Base-by-base conservation (phyloP, 2,797 vertebrate genomes). In the Pyrrhura leucotis region DNA sequence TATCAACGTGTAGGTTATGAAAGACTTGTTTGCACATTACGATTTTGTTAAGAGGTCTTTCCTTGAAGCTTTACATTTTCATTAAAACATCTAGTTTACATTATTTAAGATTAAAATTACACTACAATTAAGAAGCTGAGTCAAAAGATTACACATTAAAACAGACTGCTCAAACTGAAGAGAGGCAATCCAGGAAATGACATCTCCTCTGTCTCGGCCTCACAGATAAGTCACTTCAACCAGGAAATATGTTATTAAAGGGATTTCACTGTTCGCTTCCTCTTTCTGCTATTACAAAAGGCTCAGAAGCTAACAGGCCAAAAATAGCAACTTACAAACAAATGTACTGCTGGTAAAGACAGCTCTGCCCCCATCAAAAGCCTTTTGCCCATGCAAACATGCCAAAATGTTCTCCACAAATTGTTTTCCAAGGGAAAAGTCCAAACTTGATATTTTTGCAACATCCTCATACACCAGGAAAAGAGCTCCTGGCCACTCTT, bases 111-210 rank as follows among this genome's bases (percentile, higher is more conserved):
- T 2, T 7, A 68, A 77, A 77, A 58, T 4, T 82, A n/a, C 25
- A 40, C 33, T 77, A 61, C 47, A 68, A 29, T 81, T 91, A 89
- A 63, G 77, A 89, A 88, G 75, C 47, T 68, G 40, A 12, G 69
- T 81, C 68, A 88, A 77, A 88, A 89, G 56, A 87, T 53, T 81
- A 68, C 14, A 28, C 51, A 79, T 76, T 68, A 67, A 65, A 96
- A 48, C 25, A 83, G 90, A 96, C 98, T 61, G 94, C 39, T 93
- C 89, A 91, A 90, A 54, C 31, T 94, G 92, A 94, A 91, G 84
- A 96, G 92, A 86, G 91, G 96, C 94, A 97, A 98, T 98, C 95
- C 98, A 98, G 98, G 98, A 99, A 99, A 98, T 98, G 98, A 98
- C 98, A 97, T 98, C 93, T 97, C 97, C 95, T 96, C 84, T 92